Evolutionary conservation across 2,888 invertebrate genomes (phyloP), one percentile per base, ranked within the genome.

Genomic region (Diloba caeruleocephala): DNA sequence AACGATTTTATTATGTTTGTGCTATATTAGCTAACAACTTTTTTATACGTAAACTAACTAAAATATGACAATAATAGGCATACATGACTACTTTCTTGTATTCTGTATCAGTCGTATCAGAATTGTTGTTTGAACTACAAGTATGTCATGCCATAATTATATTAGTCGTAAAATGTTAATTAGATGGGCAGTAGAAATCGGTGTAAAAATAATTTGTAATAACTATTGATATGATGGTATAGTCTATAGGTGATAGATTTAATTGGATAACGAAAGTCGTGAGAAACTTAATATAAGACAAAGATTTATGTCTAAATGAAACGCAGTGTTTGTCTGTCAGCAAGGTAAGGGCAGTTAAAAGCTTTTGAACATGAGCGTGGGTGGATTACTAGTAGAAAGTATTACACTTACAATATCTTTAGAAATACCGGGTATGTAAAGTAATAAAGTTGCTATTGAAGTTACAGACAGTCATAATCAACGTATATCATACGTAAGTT

Each of bases 351-450:
- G 10, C 36, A 25, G 10, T 28, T 6, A 29, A 29, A 29, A 29
- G 41, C 21, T 4, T 60, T 14, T 14, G 44, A 32, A 46, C 5
- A 10, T 7, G 23, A 29, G 14, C 23, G 72, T 69, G 55, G 69
- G 72, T 26, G 26, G 23, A 17, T 32, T 28, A 49, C 31, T 36
- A 36, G 48, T 49, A 60, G 53, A 62, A 68, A 70, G 68, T 74
- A 49, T 70, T 44, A 29, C 29, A 9, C 12, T 19, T 12, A 36
- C 8, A 34, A 13, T 23, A 13, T 7, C 13, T 21, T 8, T 19
- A 17, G 9, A 19, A 12, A 19, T 1, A 21, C n/a, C n/a, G 0
- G 31, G 15, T 31, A 7, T 7, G 21, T 21, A 21, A 7, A 21
- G 6, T 5, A 21, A 5, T 1, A 4, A 5, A 21, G 1, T 21